Evolutionary conservation across 2,113 vertebrate species (phyloP).

Genomic region (Semicossyphus pulcher): DNA sequence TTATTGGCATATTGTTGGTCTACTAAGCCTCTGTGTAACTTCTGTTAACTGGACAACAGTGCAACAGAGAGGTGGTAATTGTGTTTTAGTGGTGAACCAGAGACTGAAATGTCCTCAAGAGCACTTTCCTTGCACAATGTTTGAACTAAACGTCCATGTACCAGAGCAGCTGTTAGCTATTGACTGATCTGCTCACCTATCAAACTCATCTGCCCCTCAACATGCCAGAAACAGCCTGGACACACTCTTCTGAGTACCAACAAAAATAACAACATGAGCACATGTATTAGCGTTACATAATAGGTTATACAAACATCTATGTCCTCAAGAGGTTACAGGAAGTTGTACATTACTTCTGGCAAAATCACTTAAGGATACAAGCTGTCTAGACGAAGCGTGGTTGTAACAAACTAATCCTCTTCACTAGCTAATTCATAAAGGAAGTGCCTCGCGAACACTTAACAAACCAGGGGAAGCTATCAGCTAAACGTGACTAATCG

Average conservation of each 20-base stretch:
- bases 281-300: conserved; percentile 70
- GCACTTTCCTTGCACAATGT: background rate
- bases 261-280: conserved; percentile 74
- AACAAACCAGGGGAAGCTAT: conserved; percentile 7
- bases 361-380: background rate
- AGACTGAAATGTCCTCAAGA: background rate
- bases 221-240: conserved; percentile 17
- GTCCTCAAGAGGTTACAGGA: background rate
- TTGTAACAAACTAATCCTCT: conserved; percentile 33
- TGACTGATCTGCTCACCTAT: conserved; percentile 29
- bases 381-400: background rate
- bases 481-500: conserved; percentile 22
- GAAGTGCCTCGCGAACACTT: conserved; percentile 29
- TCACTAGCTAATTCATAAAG: conserved; percentile 37
- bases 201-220: conserved; percentile 35
- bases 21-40: too few species aligned
- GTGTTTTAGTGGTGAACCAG: background rate
- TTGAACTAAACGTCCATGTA: background rate
- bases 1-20: background rate
- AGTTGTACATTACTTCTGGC: background rate
- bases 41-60: too few species aligned
- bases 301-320: conserved; percentile 46
- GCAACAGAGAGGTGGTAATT: too few species aligned
- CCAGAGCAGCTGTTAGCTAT: conserved; percentile 40
- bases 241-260: conserved; percentile 35